Evolutionary conservation across 2,888 invertebrate genomes (phyloP).

Genomic region (Microplitis deprimator): DNA sequence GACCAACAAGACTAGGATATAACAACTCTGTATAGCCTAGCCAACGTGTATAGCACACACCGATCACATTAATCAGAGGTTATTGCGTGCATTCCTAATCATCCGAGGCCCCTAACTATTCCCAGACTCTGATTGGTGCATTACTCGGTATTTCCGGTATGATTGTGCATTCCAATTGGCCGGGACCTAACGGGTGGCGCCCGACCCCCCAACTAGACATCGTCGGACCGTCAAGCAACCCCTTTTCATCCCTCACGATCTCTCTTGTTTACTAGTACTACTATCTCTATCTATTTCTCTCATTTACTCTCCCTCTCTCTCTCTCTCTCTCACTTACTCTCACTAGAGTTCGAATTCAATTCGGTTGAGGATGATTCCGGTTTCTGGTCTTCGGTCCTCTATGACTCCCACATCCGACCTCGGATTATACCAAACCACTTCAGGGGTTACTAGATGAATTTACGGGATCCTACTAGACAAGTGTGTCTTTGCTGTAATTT

Average conservation of each 20-base stretch:
- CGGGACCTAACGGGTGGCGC: constrained; percentile 55
- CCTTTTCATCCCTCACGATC: constrained; percentile 30
- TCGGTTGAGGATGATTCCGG: constrained; percentile 88
- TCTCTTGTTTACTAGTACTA: constrained; percentile 11
- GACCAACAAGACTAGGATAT: constrained; percentile 37
- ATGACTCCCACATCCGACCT: constrained; percentile 36
- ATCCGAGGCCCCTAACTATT: constrained; percentile 70
- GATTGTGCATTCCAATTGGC: constrained; percentile 71
- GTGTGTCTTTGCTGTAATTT: constrained; percentile 2
- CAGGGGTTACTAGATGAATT: constrained; percentile 10
- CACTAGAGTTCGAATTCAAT: constrained; percentile 78
- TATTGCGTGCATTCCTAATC: constrained; percentile 72
- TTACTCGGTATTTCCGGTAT: constrained; percentile 72
- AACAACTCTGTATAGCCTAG: constrained; percentile 42
- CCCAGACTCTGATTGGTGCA: constrained; percentile 72
- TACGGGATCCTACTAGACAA: constrained; percentile 8
- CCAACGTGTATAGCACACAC: constrained; percentile 59
- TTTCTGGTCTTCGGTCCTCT: constrained; percentile 84
- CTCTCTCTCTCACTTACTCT: constrained; percentile 46
- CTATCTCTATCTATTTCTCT: constrained; percentile 9
- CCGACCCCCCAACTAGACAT: constrained; percentile 50
- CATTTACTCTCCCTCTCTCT: constrained; percentile 26
- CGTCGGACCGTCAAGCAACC: constrained; percentile 40
- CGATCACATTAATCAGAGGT: constrained; percentile 72
- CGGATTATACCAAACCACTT: constrained; percentile 30